Conservation (phyloP, 2,797 vertebrate species). For the Ceyx erithaca region DNA sequence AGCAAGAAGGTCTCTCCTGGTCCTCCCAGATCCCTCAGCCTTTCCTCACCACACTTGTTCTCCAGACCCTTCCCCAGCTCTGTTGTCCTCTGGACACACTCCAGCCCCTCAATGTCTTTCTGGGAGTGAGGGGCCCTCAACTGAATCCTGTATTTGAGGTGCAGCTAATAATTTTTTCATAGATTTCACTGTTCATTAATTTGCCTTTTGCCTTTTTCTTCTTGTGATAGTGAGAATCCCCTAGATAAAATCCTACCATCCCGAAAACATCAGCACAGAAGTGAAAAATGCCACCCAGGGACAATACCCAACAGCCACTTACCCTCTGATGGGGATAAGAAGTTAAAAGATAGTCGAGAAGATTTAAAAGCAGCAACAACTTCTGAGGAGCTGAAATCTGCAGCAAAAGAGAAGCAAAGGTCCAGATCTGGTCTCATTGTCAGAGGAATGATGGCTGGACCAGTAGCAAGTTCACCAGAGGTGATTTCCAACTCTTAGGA, state of each 20-base stretch:
- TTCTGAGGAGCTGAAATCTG: slow-evolving; percentile 54
- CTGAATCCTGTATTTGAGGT: neutral
- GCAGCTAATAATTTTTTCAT: neutral
- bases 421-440: slow-evolving; percentile 79
- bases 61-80: neutral
- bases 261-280: slow-evolving; percentile 41
- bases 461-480: slow-evolving; percentile 81
- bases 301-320: neutral
- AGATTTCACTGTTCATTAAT: neutral
- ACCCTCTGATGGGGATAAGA: slow-evolving; percentile 52
- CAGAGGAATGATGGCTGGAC: slow-evolving; percentile 87
- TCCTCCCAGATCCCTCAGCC: too few relatives aligned
- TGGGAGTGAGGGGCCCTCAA: neutral
- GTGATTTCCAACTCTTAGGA: slow-evolving; percentile 70
- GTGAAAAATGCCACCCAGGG: slow-evolving; percentile 21
- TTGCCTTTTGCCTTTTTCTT: neutral
- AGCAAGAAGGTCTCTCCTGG: too few relatives aligned
- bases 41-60: too few relatives aligned
- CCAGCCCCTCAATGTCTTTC: neutral
- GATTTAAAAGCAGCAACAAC: neutral
- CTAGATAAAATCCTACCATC: slow-evolving; percentile 23
- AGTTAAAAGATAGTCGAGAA: slow-evolving; percentile 2
- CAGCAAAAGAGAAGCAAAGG: slow-evolving; percentile 73
- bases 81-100: neutral
- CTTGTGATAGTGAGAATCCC: neutral